phyloP scores from a whole-genome alignment of 2,888 invertebrate genomes.

The Opisthograptis luteolata region DNA sequence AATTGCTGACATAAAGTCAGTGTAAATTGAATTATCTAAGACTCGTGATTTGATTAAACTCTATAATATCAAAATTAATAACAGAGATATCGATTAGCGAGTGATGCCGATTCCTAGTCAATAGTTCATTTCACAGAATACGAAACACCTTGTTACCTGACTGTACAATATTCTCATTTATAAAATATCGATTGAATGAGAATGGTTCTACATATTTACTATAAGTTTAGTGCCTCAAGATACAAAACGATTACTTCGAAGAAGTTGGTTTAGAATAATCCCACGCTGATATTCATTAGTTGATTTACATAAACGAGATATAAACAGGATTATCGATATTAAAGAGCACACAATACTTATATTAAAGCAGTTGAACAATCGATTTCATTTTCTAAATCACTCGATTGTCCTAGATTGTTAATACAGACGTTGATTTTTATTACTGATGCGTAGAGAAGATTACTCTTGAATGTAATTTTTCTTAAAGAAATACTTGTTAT shows the following conservation, averaged over 20 bases:
- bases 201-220: conserved; percentile 13
- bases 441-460: no score
- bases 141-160: neutral
- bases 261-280: conserved; percentile 16
- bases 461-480: no score
- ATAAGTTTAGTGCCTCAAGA: conserved; percentile 1
- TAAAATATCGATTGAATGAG: conserved; percentile 13
- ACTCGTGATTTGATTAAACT: no score
- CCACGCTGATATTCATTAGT: conserved; percentile 21
- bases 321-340: conserved; percentile 5
- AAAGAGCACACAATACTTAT: neutral
- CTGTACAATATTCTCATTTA: conserved; percentile 8
- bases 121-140: no score
- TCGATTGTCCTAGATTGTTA: no score
- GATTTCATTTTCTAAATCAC: neutral
- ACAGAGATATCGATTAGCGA: no score
- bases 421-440: no score
- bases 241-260: conserved; percentile 10
- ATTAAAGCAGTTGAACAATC: neutral
- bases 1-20: no score
- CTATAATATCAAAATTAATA: no score
- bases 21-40: no score
- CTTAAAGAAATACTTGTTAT: no score
- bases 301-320: conserved; percentile 18
- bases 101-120: no score